Percentiles rank a stretch among this genome's conserved stretches.
Evolutionary conservation across 2,797 vertebrate species (phyloP).

Genomic region (Intellagama lesueurii): DNA sequence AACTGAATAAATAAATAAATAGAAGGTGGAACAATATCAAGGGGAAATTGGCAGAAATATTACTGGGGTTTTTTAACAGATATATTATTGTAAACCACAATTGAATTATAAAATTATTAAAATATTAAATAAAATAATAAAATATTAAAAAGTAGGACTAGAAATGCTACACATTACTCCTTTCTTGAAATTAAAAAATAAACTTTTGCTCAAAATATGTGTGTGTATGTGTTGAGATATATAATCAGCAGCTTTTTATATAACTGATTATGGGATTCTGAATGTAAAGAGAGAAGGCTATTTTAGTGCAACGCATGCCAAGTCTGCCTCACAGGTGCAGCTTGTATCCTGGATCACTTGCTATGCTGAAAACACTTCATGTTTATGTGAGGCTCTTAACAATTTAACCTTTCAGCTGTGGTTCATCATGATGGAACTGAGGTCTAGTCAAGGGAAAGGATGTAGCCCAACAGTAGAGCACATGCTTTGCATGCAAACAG

Average conservation of each 20-base stretch:
- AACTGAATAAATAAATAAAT: too few relatives aligned
- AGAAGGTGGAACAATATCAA: too few relatives aligned
- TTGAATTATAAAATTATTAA: too few relatives aligned
- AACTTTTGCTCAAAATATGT: too few relatives aligned
- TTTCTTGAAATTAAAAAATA: too few relatives aligned
- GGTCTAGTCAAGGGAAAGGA: not conserved
- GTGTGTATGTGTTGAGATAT: too few relatives aligned
- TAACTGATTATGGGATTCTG: not conserved
- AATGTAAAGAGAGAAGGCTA: not conserved
- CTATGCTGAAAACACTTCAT: constrained; percentile 23
- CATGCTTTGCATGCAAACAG: not conserved
- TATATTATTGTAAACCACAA: too few relatives aligned
- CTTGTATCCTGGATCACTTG: constrained; percentile 43
- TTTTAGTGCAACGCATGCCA: not conserved
- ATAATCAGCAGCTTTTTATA: not conserved
- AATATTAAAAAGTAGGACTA: too few relatives aligned
- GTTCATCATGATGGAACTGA: constrained; percentile 30
- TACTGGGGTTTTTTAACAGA: too few relatives aligned
- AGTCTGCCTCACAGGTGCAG: not conserved
- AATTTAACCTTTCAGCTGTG: constrained; percentile 21
- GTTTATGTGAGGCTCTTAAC: constrained; percentile 38
- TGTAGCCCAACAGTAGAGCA: not conserved
- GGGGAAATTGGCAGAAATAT: too few relatives aligned
- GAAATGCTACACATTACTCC: too few relatives aligned
- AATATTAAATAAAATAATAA: too few relatives aligned